A percentile compares a stretch with the other conserved stretches of the same genome.
Evolutionary conservation across 1,140 invertebrate species (phyloP).

Genomic region (Bombus waltoni): DNA sequence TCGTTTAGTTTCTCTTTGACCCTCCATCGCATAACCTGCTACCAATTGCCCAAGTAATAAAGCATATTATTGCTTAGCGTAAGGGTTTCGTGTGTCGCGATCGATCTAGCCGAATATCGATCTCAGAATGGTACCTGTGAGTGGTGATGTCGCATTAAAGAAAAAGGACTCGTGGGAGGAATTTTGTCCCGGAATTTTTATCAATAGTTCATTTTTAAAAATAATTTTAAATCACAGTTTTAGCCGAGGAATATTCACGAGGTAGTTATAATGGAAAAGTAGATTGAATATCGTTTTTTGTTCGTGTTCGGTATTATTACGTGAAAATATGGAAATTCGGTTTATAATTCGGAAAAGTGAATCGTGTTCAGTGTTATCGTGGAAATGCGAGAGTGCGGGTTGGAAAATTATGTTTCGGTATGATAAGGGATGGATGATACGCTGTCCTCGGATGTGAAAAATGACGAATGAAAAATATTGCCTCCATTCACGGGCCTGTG

Average conservation of each 20-base stretch:
- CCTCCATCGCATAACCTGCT: neutral
- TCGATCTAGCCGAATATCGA: neutral
- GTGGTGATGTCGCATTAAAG: neutral
- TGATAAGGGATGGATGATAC: no score
- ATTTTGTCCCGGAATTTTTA: neutral
- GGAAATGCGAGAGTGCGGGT: neutral
- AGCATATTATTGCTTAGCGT: conserved; percentile 23
- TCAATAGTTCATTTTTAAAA: no score
- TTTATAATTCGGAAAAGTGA: neutral
- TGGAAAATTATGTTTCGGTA: neutral
- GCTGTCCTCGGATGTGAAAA: neutral
- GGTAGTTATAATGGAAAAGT: neutral
- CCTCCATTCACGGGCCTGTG: neutral
- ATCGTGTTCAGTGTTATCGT: neutral
- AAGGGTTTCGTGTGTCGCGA: neutral
- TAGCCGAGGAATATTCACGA: neutral
- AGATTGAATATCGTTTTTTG: neutral
- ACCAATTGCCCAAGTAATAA: conserved; percentile 30
- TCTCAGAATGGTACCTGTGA: neutral
- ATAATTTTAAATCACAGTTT: neutral
- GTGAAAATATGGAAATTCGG: neutral
- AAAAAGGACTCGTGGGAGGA: neutral
- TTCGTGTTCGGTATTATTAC: neutral
- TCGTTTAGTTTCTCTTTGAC: neutral
- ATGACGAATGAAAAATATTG: neutral